These are phyloP conservation scores for Rutpela maculata DNA, from an alignment of 2,888 invertebrate species.

Conservation along the genomic window DNA sequence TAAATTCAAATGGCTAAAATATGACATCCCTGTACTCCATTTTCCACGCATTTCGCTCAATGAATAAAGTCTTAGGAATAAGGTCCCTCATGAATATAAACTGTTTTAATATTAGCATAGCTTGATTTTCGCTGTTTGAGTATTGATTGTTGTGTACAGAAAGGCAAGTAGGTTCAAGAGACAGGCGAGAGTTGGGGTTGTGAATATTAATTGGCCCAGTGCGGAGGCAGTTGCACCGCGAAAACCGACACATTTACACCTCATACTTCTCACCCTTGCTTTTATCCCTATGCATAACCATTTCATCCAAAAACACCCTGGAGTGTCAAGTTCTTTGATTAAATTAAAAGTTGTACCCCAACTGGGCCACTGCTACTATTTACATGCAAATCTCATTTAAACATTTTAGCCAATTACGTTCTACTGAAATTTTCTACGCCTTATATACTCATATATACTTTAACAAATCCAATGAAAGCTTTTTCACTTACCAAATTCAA, in stretches of 20 bases:
- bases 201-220: conserved; percentile 72
- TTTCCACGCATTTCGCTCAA: conserved; percentile 34
- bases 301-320: conserved; percentile 72
- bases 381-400: conserved; percentile 73
- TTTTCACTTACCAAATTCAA: conserved; percentile 21
- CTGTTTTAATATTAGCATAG: conserved; percentile 35
- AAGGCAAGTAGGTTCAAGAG: conserved; percentile 47
- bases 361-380: conserved; percentile 69
- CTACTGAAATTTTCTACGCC: conserved; percentile 30
- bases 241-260: conserved; percentile 73
- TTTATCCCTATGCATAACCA: conserved; percentile 64
- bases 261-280: conserved; percentile 68
- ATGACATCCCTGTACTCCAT: conserved; percentile 23
- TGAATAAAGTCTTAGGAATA: conserved; percentile 30
- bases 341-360: conserved; percentile 75
- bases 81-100: conserved; percentile 34
- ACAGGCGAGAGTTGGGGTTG: conserved; percentile 55
- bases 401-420: conserved; percentile 70
- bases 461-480: conserved; percentile 11
- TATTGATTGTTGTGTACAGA: conserved; percentile 52
- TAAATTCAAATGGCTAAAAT: conserved; percentile 34
- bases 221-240: conserved; percentile 68
- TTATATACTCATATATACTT: conserved; percentile 21
- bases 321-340: conserved; percentile 75
- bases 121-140: conserved; percentile 50